Conservation (phyloP, 2,113 vertebrate genomes). For the Hystrix cristata region DNA sequence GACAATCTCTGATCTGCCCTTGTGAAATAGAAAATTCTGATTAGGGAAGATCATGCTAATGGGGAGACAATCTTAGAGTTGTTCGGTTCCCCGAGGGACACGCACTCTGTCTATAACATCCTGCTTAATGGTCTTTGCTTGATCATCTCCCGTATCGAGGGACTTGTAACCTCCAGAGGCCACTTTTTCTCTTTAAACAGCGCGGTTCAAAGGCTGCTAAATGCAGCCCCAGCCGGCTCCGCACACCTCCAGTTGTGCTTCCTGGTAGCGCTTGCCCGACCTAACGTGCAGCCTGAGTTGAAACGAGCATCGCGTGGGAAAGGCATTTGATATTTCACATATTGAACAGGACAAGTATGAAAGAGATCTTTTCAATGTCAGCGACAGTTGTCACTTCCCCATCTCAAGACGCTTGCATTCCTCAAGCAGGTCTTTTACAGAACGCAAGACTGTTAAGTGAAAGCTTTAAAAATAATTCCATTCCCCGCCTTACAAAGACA, state of each 20-base stretch:
- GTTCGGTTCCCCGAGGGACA: constrained; percentile 21
- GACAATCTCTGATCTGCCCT: constrained; percentile 62
- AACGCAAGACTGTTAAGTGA: constrained; percentile 73
- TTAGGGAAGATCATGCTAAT: constrained; percentile 72
- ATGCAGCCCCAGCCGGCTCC: background rate
- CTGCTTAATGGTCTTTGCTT: constrained; percentile 71
- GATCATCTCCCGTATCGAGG: constrained; percentile 69
- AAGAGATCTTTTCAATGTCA: constrained; percentile 76
- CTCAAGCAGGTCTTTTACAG: constrained; percentile 71
- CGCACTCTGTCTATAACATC: constrained; percentile 6
- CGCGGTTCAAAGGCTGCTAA: constrained; percentile 59
- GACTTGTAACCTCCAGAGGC: constrained; percentile 63
- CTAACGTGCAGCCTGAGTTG: background rate
- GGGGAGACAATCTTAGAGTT: constrained; percentile 12
- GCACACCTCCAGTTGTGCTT: background rate
- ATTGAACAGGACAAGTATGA: constrained; percentile 74
- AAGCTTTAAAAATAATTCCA: constrained; percentile 84
- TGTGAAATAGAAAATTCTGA: constrained; percentile 70
- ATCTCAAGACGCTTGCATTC: constrained; percentile 70
- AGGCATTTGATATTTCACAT: constrained; percentile 54
- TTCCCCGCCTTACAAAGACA: constrained; percentile 78
- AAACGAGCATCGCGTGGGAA: constrained; percentile 21
- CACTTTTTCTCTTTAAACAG: constrained; percentile 39
- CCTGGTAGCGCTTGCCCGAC: background rate
- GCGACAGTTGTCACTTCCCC: constrained; percentile 71